A percentile compares a stretch with the other conserved stretches of the same genome.
Conservation (phyloP, 2,797 vertebrate genomes). For the Sphenopsis melanotis region DNA sequence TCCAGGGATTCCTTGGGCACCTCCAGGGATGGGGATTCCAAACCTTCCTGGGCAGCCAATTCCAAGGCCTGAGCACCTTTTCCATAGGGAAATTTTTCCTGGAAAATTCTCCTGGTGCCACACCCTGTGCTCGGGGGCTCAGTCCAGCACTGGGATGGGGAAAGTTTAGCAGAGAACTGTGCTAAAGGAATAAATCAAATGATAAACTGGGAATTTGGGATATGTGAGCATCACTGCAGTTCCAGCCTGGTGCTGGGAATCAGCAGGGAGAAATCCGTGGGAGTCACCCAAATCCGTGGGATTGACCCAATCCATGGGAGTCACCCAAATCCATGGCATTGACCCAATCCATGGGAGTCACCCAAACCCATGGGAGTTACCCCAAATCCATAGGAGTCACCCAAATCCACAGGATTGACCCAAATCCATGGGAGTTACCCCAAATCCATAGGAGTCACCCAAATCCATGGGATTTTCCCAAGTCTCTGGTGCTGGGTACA, state of each 20-base stretch:
- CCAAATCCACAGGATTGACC: not conserved
- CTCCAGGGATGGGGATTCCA: not conserved
- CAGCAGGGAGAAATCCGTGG: not conserved
- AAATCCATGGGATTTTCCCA: not conserved
- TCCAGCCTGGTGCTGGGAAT: not conserved
- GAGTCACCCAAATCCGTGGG: not conserved
- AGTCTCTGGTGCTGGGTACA: fast-evolving
- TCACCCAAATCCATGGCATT: too few relatives aligned
- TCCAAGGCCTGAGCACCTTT: not conserved
- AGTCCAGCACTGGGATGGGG: not conserved
- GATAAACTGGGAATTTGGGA: fast-evolving
- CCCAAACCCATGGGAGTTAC: not conserved
- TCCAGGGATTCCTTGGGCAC: not conserved
- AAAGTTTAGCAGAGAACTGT: not conserved
- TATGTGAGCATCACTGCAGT: fast-evolving
- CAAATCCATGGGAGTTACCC: not conserved
- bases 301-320: not conserved
- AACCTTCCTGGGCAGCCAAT: not conserved
- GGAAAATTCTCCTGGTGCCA: not conserved
- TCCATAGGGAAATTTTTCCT: not conserved
- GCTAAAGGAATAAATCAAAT: not conserved
- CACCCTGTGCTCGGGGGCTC: fast-evolving
- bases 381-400: not conserved
- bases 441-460: not conserved
- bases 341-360: fast-evolving